Percentiles rank a stretch among this genome's conserved stretches.
phyloP scores from a whole-genome alignment of 2,797 vertebrate genomes.

The Rhinophrynus dorsalis region DNA sequence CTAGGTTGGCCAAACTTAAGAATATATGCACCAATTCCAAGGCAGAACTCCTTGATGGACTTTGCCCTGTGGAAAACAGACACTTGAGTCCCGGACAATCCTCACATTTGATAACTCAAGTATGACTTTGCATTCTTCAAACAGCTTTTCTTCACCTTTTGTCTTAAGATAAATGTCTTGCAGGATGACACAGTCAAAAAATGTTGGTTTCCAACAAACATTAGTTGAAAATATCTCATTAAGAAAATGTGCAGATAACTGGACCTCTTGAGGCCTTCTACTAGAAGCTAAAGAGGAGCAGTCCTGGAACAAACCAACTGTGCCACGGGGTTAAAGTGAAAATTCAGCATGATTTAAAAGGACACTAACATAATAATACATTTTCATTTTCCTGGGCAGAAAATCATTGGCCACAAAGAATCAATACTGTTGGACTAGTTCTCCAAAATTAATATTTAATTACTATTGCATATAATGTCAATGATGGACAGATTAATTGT shows the following conservation, averaged over 20 bases:
- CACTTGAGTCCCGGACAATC: slow-evolving; percentile 44
- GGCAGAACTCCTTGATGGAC: slow-evolving; percentile 65
- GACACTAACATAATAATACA: too few relatives aligned
- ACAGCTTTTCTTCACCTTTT: slow-evolving; percentile 16
- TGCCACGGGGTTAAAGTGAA: too few relatives aligned
- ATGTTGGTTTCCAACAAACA: neutral
- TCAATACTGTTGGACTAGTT: too few relatives aligned
- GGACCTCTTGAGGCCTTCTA: too few relatives aligned
- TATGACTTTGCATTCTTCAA: slow-evolving; percentile 61
- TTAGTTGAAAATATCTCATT: neutral
- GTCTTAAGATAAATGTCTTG: slow-evolving; percentile 35
- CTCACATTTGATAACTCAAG: slow-evolving; percentile 74
- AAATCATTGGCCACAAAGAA: too few relatives aligned
- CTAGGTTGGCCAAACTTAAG: slow-evolving; percentile 43
- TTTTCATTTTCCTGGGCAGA: too few relatives aligned
- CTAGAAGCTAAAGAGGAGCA: too few relatives aligned
- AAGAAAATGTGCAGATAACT: slow-evolving; percentile 3
- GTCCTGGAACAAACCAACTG: too few relatives aligned
- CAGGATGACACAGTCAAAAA: neutral
- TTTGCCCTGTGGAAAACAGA: slow-evolving; percentile 58
- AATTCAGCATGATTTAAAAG: too few relatives aligned
- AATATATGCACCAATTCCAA: slow-evolving; percentile 61
- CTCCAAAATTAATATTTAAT: too few relatives aligned
- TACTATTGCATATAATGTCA: too few relatives aligned
- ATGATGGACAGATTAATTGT: too few relatives aligned